Conservation (phyloP, 2,888 invertebrate genomes). For the Glaucopsyche alexis region DNA sequence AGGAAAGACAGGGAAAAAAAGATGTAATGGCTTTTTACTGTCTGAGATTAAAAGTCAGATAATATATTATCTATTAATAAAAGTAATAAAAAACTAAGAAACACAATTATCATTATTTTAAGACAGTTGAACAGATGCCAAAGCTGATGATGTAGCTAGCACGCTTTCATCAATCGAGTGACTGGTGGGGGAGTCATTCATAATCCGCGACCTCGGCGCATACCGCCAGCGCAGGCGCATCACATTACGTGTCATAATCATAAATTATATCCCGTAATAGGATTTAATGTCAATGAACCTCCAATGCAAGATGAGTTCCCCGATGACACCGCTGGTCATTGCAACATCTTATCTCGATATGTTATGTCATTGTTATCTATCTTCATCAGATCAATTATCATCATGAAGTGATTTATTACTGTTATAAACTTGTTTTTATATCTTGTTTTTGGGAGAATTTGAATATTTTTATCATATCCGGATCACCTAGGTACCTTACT, state of each 20-base stretch:
- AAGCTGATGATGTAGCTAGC: constrained; percentile 50
- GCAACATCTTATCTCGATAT: not conserved
- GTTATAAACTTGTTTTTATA: not conserved
- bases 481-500: not conserved
- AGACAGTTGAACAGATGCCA: constrained; percentile 17
- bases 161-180: constrained; percentile 71
- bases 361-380: constrained; percentile 6
- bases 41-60: too few species aligned
- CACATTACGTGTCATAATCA: constrained; percentile 52
- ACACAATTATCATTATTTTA: constrained; percentile 1
- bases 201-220: constrained; percentile 50
- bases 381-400: not conserved
- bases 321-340: constrained; percentile 17
- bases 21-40: too few species aligned
- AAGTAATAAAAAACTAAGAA: too few species aligned
- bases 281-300: constrained; percentile 54
- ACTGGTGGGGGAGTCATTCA: constrained; percentile 62
- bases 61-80: too few species aligned
- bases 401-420: not conserved
- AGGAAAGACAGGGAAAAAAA: too few species aligned
- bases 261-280: constrained; percentile 51
- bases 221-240: constrained; percentile 44
- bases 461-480: not conserved
- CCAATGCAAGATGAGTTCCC: constrained; percentile 31
- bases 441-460: not conserved